phyloP scores from a whole-genome alignment of 2,888 invertebrate genomes.

The Acleris emargana region DNA sequence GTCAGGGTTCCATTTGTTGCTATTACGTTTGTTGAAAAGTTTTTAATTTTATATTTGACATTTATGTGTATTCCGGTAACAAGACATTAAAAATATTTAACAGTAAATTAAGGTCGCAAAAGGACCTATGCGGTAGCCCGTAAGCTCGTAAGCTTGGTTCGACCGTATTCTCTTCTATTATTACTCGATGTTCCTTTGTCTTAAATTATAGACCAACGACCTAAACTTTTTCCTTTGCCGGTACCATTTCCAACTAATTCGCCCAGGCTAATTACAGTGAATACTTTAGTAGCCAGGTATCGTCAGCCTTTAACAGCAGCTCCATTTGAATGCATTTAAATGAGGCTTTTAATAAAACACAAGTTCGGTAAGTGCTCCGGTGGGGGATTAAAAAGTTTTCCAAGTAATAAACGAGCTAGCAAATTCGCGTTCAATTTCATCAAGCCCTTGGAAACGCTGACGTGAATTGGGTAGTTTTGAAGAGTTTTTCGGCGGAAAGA shows the following conservation, averaged over 20 bases:
- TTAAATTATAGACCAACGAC: slow-evolving; percentile 76
- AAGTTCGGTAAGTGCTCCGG: slow-evolving; percentile 27
- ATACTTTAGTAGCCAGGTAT: slow-evolving; percentile 30
- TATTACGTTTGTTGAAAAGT: too few species aligned
- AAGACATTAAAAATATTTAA: too few species aligned
- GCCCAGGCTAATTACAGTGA: slow-evolving; percentile 39
- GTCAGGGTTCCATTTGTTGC: too few species aligned
- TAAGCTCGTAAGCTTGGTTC: background rate
- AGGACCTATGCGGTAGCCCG: too few species aligned
- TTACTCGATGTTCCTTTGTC: slow-evolving; percentile 62
- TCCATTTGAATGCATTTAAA: slow-evolving; percentile 14
- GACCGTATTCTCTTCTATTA: slow-evolving; percentile 36
- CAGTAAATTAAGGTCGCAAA: too few species aligned
- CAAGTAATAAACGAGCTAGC: slow-evolving; percentile 23
- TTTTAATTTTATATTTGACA: too few species aligned
- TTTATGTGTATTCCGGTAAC: too few species aligned
- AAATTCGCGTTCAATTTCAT: slow-evolving; percentile 45
- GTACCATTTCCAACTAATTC: slow-evolving; percentile 38
- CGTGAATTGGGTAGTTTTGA: slow-evolving; percentile 47
- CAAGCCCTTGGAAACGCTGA: slow-evolving; percentile 53
- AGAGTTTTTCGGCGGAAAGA: slow-evolving; percentile 62
- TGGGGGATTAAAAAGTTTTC: slow-evolving; percentile 30
- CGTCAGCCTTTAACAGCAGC: slow-evolving; percentile 27
- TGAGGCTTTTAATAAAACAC: slow-evolving; percentile 29
- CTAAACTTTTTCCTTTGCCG: slow-evolving; percentile 63